These are phyloP conservation scores for Calameuta idolon DNA, from an alignment of 2,888 invertebrate species.

Conservation along the genomic window DNA sequence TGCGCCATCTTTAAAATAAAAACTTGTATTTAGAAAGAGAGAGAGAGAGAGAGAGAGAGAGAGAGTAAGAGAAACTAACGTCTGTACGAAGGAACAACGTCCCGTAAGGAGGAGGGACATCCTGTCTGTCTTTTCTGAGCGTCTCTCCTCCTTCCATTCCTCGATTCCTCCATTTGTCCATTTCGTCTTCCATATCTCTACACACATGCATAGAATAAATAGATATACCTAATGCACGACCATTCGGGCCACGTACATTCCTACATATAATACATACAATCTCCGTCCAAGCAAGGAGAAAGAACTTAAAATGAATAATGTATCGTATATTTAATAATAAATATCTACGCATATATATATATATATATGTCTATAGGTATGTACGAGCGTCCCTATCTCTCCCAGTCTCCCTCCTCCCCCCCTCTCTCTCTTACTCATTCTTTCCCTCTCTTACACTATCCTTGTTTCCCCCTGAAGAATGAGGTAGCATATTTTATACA, in stretches of 20 bases:
- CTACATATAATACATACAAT: conserved; percentile 51
- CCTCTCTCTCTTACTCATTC: conserved; percentile 19
- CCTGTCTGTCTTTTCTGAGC: neutral
- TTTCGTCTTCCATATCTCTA: neutral
- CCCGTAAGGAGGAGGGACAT: neutral
- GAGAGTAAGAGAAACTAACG: neutral
- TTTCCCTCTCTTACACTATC: conserved; percentile 19
- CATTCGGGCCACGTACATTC: conserved; percentile 12
- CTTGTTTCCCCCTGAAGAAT: conserved; percentile 38
- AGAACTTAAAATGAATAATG: conserved; percentile 68
- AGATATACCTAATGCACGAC: conserved; percentile 10
- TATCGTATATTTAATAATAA: conserved; percentile 67
- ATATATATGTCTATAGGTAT: conserved; percentile 19
- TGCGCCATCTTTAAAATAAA: conserved; percentile 64
- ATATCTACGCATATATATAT: conserved; percentile 37
- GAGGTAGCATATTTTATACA: conserved; percentile 62
- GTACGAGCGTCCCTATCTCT: conserved; percentile 17
- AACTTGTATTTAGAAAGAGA: conserved; percentile 38
- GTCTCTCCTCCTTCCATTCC: neutral
- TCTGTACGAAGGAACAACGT: neutral
- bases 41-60: no score
- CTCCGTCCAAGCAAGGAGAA: conserved; percentile 61
- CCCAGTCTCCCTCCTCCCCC: conserved; percentile 9
- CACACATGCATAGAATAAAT: neutral
- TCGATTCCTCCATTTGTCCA: neutral